phyloP scores from a whole-genome alignment of 2,888 invertebrate species.

The Hipparchia semele region DNA sequence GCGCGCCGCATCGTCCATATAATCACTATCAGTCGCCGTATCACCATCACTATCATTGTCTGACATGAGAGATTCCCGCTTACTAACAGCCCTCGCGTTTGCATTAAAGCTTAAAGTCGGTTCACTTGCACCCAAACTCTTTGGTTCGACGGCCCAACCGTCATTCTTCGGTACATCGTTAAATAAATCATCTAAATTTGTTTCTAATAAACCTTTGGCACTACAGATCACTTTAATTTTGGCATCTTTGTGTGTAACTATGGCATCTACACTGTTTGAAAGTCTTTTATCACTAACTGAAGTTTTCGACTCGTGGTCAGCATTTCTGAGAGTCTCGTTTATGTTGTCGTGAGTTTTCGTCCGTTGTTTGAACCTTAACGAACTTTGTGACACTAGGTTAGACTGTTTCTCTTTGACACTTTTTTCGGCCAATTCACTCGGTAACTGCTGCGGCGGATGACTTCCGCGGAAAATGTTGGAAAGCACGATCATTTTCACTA shows the following conservation, averaged over 20 bases:
- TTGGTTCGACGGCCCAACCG: slow-evolving; percentile 65
- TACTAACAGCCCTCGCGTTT: slow-evolving; percentile 52
- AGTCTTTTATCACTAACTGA: slow-evolving; percentile 65
- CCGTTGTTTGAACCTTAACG: slow-evolving; percentile 66
- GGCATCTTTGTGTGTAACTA: slow-evolving; percentile 64
- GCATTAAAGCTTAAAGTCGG: slow-evolving; percentile 67
- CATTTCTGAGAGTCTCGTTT: slow-evolving; percentile 42
- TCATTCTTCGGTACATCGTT: slow-evolving; percentile 65
- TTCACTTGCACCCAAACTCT: slow-evolving; percentile 74
- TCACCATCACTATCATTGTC: slow-evolving; percentile 72
- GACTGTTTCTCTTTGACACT: slow-evolving; percentile 49
- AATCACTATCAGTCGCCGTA: slow-evolving; percentile 72
- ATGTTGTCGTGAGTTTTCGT: slow-evolving; percentile 68
- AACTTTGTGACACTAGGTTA: slow-evolving; percentile 60
- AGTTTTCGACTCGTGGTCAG: slow-evolving; percentile 54
- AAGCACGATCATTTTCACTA: slow-evolving; percentile 79
- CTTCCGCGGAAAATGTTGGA: slow-evolving; percentile 76
- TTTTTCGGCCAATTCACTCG: slow-evolving; percentile 47
- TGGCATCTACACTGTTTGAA: slow-evolving; percentile 73
- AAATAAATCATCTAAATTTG: slow-evolving; percentile 78
- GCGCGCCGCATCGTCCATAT: slow-evolving; percentile 68
- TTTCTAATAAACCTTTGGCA: slow-evolving; percentile 83
- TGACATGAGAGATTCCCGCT: slow-evolving; percentile 71
- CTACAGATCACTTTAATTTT: slow-evolving; percentile 79
- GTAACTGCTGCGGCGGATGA: slow-evolving; percentile 65